Evolutionary conservation across 2,113 vertebrate genomes (phyloP).

Genomic region (Tamias sibiricus): DNA sequence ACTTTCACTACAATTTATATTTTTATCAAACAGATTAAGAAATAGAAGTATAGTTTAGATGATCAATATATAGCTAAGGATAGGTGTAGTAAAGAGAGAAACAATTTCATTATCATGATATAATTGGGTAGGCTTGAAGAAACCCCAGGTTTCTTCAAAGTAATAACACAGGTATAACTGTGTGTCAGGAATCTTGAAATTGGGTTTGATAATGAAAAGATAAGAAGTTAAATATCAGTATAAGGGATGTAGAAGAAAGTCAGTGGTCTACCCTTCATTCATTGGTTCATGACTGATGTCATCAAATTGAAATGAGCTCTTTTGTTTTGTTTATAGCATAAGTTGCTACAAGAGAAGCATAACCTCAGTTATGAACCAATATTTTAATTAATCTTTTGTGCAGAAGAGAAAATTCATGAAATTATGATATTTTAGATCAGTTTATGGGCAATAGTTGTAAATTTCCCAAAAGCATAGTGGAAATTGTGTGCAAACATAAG

Average conservation of each 20-base stretch:
- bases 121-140: not conserved
- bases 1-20: not conserved
- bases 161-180: not conserved
- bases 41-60: not conserved
- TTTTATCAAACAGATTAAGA: not conserved
- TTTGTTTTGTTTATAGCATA: not conserved
- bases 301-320: not conserved
- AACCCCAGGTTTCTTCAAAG: not conserved
- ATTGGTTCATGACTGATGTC: fast-evolving
- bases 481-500: not conserved
- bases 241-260: not conserved
- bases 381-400: not conserved
- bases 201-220: not conserved
- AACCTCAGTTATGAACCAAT: not conserved
- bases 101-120: not conserved
- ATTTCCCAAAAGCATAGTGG: not conserved
- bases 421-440: not conserved
- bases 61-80: not conserved
- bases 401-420: not conserved
- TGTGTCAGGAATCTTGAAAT: not conserved
- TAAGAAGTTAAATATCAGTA: not conserved
- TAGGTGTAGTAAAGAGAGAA: not conserved
- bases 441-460: not conserved
- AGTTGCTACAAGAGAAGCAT: not conserved
- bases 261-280: not conserved